These are phyloP conservation scores for Drosophila leontia DNA, from an alignment of 1,140 invertebrate species.

Conservation along the genomic window DNA sequence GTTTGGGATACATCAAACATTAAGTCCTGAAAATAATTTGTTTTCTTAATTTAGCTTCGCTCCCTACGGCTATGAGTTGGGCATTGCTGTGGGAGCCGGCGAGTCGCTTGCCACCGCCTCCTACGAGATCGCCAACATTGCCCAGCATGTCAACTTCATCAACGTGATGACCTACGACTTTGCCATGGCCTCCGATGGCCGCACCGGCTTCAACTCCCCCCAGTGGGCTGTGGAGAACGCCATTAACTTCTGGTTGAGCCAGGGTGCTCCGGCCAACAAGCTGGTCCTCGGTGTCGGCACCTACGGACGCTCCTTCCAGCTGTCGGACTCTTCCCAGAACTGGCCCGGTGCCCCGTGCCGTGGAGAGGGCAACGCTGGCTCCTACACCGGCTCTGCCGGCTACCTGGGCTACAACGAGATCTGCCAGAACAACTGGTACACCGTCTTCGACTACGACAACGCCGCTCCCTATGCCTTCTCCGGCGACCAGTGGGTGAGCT, in stretches of 20 bases:
- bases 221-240: constrained; percentile 85
- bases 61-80: constrained; percentile 86
- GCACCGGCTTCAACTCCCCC: constrained; percentile 87
- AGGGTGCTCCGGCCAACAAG: constrained; percentile 86
- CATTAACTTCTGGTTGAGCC: constrained; percentile 77
- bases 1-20: not conserved
- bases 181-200: constrained; percentile 85
- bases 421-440: constrained; percentile 71
- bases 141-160: constrained; percentile 87
- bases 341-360: constrained; percentile 86
- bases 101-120: constrained; percentile 86
- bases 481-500: constrained; percentile 85
- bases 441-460: constrained; percentile 50
- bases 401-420: constrained; percentile 92
- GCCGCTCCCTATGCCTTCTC: constrained; percentile 76
- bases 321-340: constrained; percentile 85
- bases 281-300: constrained; percentile 89
- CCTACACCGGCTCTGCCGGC: constrained; percentile 89
- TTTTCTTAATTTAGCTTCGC: constrained; percentile 76
- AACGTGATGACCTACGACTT: constrained; percentile 91
- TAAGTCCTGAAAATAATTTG: not conserved
- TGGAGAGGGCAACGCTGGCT: constrained; percentile 88
- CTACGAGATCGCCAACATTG: constrained; percentile 86
- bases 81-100: constrained; percentile 88
- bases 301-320: constrained; percentile 89